phyloP scores from a whole-genome alignment of 64 coral and sea anemone genomes.

The Porites lutea region DNA sequence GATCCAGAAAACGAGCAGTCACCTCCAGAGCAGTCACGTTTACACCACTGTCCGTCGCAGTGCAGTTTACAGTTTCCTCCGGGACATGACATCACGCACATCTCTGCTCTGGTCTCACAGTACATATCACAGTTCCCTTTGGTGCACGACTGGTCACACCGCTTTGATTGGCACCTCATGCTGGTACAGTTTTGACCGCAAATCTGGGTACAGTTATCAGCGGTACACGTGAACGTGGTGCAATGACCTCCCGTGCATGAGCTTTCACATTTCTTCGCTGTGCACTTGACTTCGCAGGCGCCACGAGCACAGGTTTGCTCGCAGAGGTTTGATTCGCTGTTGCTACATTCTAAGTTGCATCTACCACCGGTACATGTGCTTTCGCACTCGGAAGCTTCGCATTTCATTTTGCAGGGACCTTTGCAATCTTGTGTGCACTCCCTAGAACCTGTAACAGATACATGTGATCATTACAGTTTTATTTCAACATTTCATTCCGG shows the following conservation, averaged over 20 bases:
- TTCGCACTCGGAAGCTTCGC: slow-evolving; percentile 37
- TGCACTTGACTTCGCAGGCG: slow-evolving; percentile 33
- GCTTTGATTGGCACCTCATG: slow-evolving; percentile 22
- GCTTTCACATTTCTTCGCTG: slow-evolving; percentile 19
- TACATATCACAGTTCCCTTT: slow-evolving; percentile 37
- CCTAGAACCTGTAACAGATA: neutral
- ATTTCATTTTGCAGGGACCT: slow-evolving; percentile 36
- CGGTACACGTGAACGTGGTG: neutral
- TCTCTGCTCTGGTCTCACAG: slow-evolving; percentile 5
- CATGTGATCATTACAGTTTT: too few relatives aligned
- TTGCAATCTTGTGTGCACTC: slow-evolving; percentile 36
- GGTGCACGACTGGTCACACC: slow-evolving; percentile 12
- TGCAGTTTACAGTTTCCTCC: slow-evolving; percentile 27
- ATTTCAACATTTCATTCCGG: too few relatives aligned
- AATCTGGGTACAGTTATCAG: slow-evolving; percentile 29
- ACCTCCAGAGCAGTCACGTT: slow-evolving; percentile 27
- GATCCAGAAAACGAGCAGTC: neutral
- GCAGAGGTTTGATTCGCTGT: neutral
- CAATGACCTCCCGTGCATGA: neutral
- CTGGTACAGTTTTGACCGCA: slow-evolving; percentile 22
- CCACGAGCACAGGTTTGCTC: slow-evolving; percentile 32
- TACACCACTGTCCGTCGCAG: neutral
- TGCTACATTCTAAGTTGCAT: slow-evolving; percentile 10
- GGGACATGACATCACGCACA: slow-evolving; percentile 38
- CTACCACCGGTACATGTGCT: slow-evolving; percentile 8